These are phyloP conservation scores for Endotricha flammealis DNA, from an alignment of 2,888 invertebrate species.

Conservation along the genomic window DNA sequence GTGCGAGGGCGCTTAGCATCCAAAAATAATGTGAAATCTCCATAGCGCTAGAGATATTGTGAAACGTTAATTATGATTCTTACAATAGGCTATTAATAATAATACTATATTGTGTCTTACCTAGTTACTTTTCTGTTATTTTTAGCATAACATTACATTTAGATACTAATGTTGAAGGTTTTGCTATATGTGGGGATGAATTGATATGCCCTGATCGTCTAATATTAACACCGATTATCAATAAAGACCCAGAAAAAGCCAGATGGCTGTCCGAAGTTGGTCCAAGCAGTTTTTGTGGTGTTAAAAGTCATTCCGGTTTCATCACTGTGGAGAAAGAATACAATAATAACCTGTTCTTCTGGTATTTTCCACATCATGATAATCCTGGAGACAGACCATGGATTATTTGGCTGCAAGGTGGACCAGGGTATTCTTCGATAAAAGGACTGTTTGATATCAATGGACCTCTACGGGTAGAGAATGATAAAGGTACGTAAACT, in stretches of 20 bases:
- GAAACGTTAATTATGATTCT: no score
- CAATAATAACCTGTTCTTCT: slow-evolving; percentile 86
- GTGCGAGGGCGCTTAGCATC: no score
- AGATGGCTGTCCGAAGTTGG: slow-evolving; percentile 29
- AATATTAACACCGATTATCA: slow-evolving; percentile 25
- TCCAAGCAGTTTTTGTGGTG: slow-evolving; percentile 27
- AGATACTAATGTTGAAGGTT: no score
- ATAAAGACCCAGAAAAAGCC: slow-evolving; percentile 26
- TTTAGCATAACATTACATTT: no score
- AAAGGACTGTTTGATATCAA: slow-evolving; percentile 39
- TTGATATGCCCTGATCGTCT: no score
- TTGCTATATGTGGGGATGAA: no score
- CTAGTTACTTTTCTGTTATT: no score
- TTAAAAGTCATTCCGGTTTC: slow-evolving; percentile 60
- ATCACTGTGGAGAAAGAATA: slow-evolving; percentile 82
- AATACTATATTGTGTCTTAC: no score
- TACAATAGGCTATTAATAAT: no score
- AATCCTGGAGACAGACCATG: slow-evolving; percentile 70
- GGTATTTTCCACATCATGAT: slow-evolving; percentile 82
- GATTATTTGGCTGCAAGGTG: slow-evolving; percentile 90
- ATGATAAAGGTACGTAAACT: slow-evolving; percentile 27
- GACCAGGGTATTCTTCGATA: slow-evolving; percentile 83
- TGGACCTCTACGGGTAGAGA: slow-evolving; percentile 37
- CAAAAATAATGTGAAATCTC: no score
- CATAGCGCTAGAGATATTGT: no score